phyloP scores from a whole-genome alignment of 2,113 vertebrate species.

The Oryzias celebensis region DNA sequence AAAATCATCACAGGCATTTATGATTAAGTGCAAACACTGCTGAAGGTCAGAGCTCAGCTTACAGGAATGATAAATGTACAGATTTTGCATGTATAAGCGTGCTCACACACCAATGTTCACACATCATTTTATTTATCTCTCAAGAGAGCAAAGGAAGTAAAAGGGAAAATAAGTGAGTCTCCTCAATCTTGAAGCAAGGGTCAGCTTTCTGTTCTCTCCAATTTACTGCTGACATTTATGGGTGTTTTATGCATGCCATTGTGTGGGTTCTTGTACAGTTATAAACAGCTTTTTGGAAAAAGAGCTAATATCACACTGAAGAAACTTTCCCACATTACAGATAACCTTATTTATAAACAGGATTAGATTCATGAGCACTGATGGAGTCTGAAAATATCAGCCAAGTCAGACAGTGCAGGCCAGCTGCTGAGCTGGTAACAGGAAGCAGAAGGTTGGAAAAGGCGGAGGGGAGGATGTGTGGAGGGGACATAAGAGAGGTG shows the following conservation, averaged over 20 bases:
- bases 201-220: slow-evolving; percentile 32
- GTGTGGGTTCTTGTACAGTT: slow-evolving; percentile 3
- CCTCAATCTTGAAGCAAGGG: slow-evolving; percentile 51
- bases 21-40: not conserved
- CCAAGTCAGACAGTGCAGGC: slow-evolving; percentile 15
- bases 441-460: slow-evolving; percentile 30
- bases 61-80: slow-evolving; percentile 30
- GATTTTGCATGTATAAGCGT: slow-evolving; percentile 19
- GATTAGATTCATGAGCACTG: slow-evolving; percentile 6
- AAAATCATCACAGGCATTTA: slow-evolving; percentile 20
- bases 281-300: slow-evolving; percentile 21
- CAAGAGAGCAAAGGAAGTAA: slow-evolving; percentile 37
- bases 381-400: slow-evolving; percentile 24
- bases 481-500: slow-evolving; percentile 40
- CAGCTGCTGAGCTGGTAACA: slow-evolving; percentile 40
- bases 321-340: slow-evolving; percentile 29
- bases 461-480: slow-evolving; percentile 26
- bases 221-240: slow-evolving; percentile 17
- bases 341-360: slow-evolving; percentile 16
- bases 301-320: slow-evolving; percentile 35
- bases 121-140: slow-evolving; percentile 35
- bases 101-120: slow-evolving; percentile 2
- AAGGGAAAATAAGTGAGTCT: slow-evolving; percentile 55
- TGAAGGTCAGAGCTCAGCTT: slow-evolving; percentile 3
- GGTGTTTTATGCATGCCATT: slow-evolving; percentile 1